Evolutionary conservation across 2,797 vertebrate genomes (phyloP).

Genomic region (Pangasius larnaudii): DNA sequence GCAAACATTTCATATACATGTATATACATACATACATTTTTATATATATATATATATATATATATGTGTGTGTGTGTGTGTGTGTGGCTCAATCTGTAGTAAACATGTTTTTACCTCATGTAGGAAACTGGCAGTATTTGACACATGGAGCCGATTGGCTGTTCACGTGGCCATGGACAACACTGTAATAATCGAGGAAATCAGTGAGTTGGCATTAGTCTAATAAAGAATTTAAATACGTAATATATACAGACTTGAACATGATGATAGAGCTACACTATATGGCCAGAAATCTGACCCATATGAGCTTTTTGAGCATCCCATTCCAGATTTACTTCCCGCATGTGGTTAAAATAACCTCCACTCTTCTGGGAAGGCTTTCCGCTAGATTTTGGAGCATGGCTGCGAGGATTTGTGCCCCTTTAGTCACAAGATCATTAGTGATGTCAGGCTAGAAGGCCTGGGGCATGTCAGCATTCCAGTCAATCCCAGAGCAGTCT

Average conservation of each 20-base stretch:
- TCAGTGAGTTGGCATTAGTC: conserved; percentile 83
- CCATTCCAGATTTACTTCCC: background rate
- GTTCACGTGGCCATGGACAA: conserved; percentile 99
- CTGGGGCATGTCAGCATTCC: background rate
- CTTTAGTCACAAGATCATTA: background rate
- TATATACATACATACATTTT: too few species aligned
- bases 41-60: too few species aligned
- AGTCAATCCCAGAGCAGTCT: background rate
- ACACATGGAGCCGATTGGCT: conserved; percentile 92
- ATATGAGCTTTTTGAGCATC: background rate
- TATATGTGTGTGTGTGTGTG: background rate
- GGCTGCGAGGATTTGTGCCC: background rate
- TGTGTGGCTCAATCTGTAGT: background rate
- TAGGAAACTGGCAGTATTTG: conserved; percentile 95
- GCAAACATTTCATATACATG: background rate
- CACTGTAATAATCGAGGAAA: conserved; percentile 97
- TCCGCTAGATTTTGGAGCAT: background rate
- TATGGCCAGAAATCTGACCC: background rate
- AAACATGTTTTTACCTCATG: conserved; percentile 24
- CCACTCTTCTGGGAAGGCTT: background rate
- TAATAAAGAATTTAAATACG: background rate
- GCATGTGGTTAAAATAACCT: background rate
- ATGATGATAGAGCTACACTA: background rate
- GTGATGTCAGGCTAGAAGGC: background rate
- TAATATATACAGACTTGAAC: background rate